Base-by-base conservation (phyloP, 1,140 invertebrate genomes). In the Thalassaphorura encarpata region DNA sequence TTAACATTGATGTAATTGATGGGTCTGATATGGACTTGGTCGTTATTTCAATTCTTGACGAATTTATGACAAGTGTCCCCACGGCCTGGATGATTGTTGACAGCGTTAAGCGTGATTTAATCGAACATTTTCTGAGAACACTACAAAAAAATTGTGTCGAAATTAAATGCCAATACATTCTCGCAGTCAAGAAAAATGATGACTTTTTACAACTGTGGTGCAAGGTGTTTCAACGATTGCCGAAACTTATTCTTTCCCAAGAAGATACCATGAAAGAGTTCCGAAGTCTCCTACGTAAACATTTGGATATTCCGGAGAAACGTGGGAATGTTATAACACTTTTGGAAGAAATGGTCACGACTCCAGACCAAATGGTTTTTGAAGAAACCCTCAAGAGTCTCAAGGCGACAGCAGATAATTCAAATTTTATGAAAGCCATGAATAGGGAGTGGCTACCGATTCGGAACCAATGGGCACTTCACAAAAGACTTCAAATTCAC, bases 81-180 rank as follows among this genome's bases (percentile, higher is more conserved):
- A 54, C 57, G 0, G 57, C 57, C 2, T 63, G 61, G 61, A 51
- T 63, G 47, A 42, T 63, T 2, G 19, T 48, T 11, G 51, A 60
- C 49, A 24, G 26, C 3, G 45, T 51, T 4, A 49, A 52, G 13
- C n/a, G 26, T 5, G 21, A 56, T 50, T 27, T 56, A 6, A n/a
- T 59, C 1, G 39, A 41, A 0, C 54, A 54, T 18, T 60, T 59
- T 27, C 54, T 59, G 29, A 18, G 46, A 2, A 21, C 43, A n/a
- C 27, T 63, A 5, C 31, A 42, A 40, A 23, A 47, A 13, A 43
- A 59, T 23, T 52, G 52, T 46, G 57, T 51, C 19, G 50, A 56
- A 18, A 29, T 63, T 11, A 2, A 52, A 1, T 40, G 48, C 11
- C 4, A 29, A 16, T 60, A 54, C 39, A 33, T 63, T 6, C 53